Evolutionary conservation across 2,797 vertebrate genomes (phyloP).

Genomic region (Lerista edwardsae): DNA sequence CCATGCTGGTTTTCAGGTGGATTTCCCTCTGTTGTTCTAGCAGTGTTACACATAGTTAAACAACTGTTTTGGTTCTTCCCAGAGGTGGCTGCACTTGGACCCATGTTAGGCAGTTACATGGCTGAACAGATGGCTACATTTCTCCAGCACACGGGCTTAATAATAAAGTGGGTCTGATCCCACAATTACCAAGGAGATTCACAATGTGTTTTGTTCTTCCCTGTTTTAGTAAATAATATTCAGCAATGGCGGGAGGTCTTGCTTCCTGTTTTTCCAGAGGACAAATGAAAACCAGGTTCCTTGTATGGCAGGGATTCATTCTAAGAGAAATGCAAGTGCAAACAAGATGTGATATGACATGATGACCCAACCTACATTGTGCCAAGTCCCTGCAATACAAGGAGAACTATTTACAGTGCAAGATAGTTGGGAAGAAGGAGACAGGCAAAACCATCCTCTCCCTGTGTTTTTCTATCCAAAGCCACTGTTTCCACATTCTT

Average conservation of each 20-base stretch:
- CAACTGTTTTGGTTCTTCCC: background rate
- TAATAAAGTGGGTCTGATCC: background rate
- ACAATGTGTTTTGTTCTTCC: background rate
- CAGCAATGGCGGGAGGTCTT: background rate
- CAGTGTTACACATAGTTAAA: fast-evolving
- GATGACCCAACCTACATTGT: background rate
- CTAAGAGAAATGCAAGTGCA: background rate
- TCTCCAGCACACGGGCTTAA: background rate
- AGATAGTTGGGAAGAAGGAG: background rate
- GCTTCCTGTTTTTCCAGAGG: background rate
- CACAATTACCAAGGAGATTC: background rate
- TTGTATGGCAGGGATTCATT: background rate
- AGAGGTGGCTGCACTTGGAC: constrained; percentile 3
- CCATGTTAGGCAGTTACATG: background rate
- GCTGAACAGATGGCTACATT: background rate
- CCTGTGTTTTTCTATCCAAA: background rate
- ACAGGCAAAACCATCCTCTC: background rate
- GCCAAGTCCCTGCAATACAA: background rate
- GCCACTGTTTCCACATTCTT: background rate
- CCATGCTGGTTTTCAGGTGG: background rate
- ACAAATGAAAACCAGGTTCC: background rate
- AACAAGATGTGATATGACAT: background rate
- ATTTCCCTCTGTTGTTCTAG: background rate
- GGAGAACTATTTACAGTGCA: background rate
- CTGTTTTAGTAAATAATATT: background rate